Evolutionary conservation across 2,888 invertebrate genomes (phyloP).

Genomic region (Megamerina dolium): DNA sequence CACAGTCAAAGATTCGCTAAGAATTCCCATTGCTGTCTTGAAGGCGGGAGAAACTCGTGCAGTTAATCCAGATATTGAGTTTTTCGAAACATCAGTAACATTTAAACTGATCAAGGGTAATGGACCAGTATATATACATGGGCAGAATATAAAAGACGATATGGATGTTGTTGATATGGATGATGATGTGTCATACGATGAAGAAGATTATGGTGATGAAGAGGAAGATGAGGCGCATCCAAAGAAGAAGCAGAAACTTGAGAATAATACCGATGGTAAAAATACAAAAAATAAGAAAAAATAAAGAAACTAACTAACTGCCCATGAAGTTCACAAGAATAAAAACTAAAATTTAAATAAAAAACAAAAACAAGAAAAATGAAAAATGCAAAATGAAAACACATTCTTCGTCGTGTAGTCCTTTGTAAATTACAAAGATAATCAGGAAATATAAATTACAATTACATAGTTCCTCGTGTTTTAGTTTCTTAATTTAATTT

Average conservation of each 20-base stretch:
- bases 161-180: constrained; percentile 76
- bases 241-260: constrained; percentile 72
- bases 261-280: constrained; percentile 66
- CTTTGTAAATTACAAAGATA: constrained; percentile 12
- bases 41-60: constrained; percentile 73
- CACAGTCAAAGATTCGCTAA: constrained; percentile 59
- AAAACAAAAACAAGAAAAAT: too few relatives aligned
- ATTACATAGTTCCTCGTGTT: too few relatives aligned
- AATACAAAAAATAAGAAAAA: constrained; percentile 65
- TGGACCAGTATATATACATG: constrained; percentile 79
- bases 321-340: too few relatives aligned
- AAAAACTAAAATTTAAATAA: too few relatives aligned
- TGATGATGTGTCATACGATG: constrained; percentile 66
- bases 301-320: too few relatives aligned
- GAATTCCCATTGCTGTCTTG: constrained; percentile 76
- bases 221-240: constrained; percentile 69
- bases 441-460: constrained; percentile 7
- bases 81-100: constrained; percentile 80
- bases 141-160: constrained; percentile 77
- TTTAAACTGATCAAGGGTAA: constrained; percentile 70
- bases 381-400: too few relatives aligned
- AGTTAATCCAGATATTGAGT: constrained; percentile 74
- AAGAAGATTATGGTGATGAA: constrained; percentile 57
- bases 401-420: not conserved
- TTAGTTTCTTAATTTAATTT: constrained; percentile 15